These are phyloP conservation scores for Paragorgia papillata DNA, from an alignment of 92 coral and sea anemone species.

Conservation along the genomic window DNA sequence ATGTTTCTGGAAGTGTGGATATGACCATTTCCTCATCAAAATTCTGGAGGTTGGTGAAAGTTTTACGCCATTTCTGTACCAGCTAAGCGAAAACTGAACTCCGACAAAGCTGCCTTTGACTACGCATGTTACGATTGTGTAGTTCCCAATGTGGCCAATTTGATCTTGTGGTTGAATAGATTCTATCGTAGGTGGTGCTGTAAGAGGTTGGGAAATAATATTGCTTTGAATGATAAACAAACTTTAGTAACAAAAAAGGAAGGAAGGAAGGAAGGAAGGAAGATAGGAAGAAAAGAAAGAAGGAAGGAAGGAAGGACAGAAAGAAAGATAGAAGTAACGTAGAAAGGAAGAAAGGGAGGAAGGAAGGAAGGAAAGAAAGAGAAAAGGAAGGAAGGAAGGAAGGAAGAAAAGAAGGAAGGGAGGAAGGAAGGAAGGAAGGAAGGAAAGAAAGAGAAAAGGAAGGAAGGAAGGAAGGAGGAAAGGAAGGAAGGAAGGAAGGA, in stretches of 20 bases:
- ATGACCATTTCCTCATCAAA: conserved; percentile 31
- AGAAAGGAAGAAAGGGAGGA: neutral
- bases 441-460: too few species aligned
- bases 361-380: too few species aligned
- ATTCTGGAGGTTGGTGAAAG: conserved; percentile 49
- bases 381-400: too few species aligned
- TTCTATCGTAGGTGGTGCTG: conserved; percentile 3
- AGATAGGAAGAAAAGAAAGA: neutral
- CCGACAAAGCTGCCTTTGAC: conserved; percentile 57
- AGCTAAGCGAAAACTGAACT: conserved; percentile 39
- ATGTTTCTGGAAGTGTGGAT: conserved; percentile 53
- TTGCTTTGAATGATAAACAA: too few species aligned
- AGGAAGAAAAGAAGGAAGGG: too few species aligned
- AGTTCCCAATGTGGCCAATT: conserved; percentile 56
- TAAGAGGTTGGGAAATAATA: too few species aligned
- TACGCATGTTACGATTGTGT: conserved; percentile 63
- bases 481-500: too few species aligned
- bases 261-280: too few species aligned
- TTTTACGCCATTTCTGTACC: conserved; percentile 88
- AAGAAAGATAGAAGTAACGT: neutral
- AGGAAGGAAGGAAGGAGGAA: too few species aligned
- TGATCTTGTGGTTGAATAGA: conserved; percentile 49
- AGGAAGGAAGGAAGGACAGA: too few species aligned
- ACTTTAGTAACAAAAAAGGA: too few species aligned
- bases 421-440: too few species aligned